A percentile compares a stretch with the other conserved stretches of the same genome.
phyloP scores from a whole-genome alignment of 2,888 invertebrate species.

The Ferdinandea cuprea region DNA sequence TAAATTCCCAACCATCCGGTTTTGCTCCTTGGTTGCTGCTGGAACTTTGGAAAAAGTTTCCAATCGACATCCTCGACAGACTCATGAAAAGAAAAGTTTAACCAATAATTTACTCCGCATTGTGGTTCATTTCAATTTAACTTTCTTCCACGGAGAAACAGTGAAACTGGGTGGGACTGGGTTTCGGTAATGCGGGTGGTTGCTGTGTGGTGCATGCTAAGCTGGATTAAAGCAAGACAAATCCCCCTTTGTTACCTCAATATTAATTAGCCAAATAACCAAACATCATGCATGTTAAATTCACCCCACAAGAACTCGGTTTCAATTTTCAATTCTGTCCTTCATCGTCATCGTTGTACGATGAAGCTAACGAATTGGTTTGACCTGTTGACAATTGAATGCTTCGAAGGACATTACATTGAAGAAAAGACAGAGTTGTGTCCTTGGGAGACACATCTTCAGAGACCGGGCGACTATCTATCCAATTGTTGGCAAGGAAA shows the following conservation, averaged over 20 bases:
- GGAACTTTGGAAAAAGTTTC: conserved; percentile 9
- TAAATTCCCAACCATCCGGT: conserved; percentile 9
- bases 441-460: conserved; percentile 25
- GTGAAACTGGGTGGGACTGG: no score
- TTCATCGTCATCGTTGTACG: not conserved
- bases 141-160: conserved; percentile 16
- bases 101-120: conserved; percentile 45
- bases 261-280: conserved; percentile 47
- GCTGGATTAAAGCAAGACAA: conserved; percentile 28
- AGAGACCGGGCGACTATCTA: conserved; percentile 26
- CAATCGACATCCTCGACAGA: conserved; percentile 42
- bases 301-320: not conserved
- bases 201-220: not conserved
- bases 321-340: not conserved
- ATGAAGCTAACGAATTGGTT: conserved; percentile 5
- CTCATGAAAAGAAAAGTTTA: conserved; percentile 43
- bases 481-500: conserved; percentile 19
- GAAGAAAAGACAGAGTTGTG: conserved; percentile 21
- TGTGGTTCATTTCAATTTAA: conserved; percentile 49
- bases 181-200: no score
- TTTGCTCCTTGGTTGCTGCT: not conserved
- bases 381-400: conserved; percentile 37
- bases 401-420: conserved; percentile 5
- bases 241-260: conserved; percentile 37
- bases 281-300: conserved; percentile 13